A percentile compares a stretch with the other conserved stretches of the same genome.
phyloP scores from a whole-genome alignment of 2,797 vertebrate genomes.

The Sparus aurata region DNA sequence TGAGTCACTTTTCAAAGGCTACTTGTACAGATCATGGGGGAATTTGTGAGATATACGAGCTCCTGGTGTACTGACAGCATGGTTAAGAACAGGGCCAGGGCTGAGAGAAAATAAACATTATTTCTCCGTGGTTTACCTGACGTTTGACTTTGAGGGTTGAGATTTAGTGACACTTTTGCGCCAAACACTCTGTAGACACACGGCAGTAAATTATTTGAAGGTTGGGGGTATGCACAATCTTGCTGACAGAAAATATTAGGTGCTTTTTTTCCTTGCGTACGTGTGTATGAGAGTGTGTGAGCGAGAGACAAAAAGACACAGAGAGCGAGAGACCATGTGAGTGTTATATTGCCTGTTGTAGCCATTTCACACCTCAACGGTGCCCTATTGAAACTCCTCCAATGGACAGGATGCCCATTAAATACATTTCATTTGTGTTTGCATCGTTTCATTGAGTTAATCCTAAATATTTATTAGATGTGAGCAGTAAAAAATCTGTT shows the following conservation, averaged over 20 bases:
- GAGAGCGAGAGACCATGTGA: conserved; percentile 61
- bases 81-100: conserved; percentile 83
- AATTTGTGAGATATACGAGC: conserved; percentile 78
- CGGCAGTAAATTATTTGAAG: conserved; percentile 88
- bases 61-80: conserved; percentile 76
- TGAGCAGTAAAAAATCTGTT: conserved; percentile 81
- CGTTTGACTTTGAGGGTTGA: conserved; percentile 89
- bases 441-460: conserved; percentile 83
- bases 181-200: conserved; percentile 83
- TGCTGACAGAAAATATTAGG: conserved; percentile 81
- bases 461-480: conserved; percentile 86
- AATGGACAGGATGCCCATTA: conserved; percentile 79
- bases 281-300: conserved; percentile 49
- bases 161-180: conserved; percentile 87
- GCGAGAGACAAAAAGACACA: conserved; percentile 49
- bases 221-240: conserved; percentile 83
- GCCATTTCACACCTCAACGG: conserved; percentile 78
- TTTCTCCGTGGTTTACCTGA: conserved; percentile 87
- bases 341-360: conserved; percentile 79
- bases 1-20: conserved; percentile 69
- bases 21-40: conserved; percentile 74
- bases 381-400: conserved; percentile 78
- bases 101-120: conserved; percentile 89
- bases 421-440: conserved; percentile 85
- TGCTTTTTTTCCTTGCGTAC: conserved; percentile 60